Percentiles rank a stretch among this genome's conserved stretches.
Conservation (phyloP, 2,797 vertebrate species). For the Acipenser ruthenus region DNA sequence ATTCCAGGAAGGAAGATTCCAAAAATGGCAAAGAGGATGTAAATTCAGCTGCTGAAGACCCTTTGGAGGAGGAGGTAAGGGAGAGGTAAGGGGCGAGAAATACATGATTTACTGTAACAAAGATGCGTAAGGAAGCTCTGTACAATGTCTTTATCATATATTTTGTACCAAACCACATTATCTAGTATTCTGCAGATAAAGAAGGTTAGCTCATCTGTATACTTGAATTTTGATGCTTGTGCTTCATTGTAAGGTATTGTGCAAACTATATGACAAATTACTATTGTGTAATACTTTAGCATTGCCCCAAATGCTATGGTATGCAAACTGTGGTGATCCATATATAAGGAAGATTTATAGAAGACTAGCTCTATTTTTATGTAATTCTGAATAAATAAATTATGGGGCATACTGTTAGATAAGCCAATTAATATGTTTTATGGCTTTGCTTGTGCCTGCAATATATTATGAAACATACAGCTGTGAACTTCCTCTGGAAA, state of each 20-base stretch:
- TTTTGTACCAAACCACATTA: too few relatives aligned
- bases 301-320: too few relatives aligned
- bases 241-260: too few relatives aligned
- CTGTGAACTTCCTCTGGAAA: conserved; percentile 3
- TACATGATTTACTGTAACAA: too few relatives aligned
- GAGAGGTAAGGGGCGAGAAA: conserved; percentile 70
- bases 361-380: conserved; percentile 19
- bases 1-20: conserved; percentile 58
- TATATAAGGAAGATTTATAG: conserved; percentile 15
- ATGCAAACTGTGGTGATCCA: too few relatives aligned
- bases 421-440: neutral
- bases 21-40: conserved; percentile 57
- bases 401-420: conserved; percentile 1
- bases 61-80: conserved; percentile 64
- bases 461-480: conserved; percentile 17
- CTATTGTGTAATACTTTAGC: too few relatives aligned
- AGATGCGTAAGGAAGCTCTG: too few relatives aligned
- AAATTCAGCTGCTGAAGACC: conserved; percentile 66
- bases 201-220: too few relatives aligned
- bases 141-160: too few relatives aligned
- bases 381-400: conserved; percentile 9
- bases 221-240: too few relatives aligned
- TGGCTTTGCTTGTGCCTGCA: conserved; percentile 12
- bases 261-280: too few relatives aligned
- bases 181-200: too few relatives aligned